These are phyloP conservation scores for Pentamera pediparva DNA, from an alignment of 53 echinoderm and acorn worm species.

Conservation along the genomic window DNA sequence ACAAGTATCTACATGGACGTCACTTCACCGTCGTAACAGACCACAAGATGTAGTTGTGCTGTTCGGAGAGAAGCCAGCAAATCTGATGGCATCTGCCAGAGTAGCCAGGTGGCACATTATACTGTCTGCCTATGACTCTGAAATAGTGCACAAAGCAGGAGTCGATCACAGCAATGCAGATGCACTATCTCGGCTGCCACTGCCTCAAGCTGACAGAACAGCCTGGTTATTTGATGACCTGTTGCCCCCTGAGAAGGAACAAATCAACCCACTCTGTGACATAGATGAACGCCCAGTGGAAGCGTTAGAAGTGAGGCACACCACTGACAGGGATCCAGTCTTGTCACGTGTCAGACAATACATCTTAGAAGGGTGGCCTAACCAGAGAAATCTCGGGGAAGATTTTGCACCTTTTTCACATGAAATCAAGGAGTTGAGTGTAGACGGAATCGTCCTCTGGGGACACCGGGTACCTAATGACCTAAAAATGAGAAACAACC, in stretches of 20 bases:
- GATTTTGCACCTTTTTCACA: constrained; percentile 22
- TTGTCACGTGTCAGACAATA: constrained; percentile 20
- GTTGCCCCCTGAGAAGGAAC: not conserved
- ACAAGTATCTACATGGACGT: constrained; percentile 39
- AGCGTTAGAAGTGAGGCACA: constrained; percentile 21
- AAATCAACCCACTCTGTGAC: not conserved
- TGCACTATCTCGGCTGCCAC: constrained; percentile 12
- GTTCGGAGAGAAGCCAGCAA: constrained; percentile 33
- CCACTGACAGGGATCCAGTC: constrained; percentile 27
- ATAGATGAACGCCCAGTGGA: constrained; percentile 42
- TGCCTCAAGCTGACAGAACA: not conserved
- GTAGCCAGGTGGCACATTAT: constrained; percentile 37
- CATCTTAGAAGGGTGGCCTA: constrained; percentile 45
- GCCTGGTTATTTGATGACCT: not conserved
- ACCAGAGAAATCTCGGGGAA: not conserved
- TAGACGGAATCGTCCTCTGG: constrained; percentile 48
- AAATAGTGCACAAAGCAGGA: constrained; percentile 33
- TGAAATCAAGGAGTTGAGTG: constrained; percentile 26
- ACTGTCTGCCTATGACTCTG: constrained; percentile 18
- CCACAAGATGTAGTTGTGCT: constrained; percentile 33
- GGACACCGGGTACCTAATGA: constrained; percentile 27
- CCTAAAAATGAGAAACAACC: not conserved
- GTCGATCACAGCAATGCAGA: constrained; percentile 26
- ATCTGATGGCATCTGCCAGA: constrained; percentile 33
- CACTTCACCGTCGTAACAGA: constrained; percentile 34